phyloP scores from a whole-genome alignment of 2,113 vertebrate genomes.

The Cinclus mexicanus region DNA sequence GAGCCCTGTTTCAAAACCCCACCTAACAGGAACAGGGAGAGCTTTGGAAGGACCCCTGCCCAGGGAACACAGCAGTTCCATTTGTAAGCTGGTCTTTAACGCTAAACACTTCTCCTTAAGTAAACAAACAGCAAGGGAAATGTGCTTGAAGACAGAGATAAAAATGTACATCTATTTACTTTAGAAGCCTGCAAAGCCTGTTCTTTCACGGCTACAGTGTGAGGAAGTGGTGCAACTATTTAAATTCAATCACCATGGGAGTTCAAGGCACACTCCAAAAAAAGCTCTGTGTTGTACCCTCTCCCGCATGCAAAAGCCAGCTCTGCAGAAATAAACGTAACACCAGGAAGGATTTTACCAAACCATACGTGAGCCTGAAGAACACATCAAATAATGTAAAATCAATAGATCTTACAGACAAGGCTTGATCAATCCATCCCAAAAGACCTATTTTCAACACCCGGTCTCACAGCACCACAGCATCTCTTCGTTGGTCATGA shows the following conservation, averaged over 20 bases:
- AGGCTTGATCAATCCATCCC: not conserved
- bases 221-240: not conserved
- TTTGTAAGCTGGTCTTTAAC: not conserved
- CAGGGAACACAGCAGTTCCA: not conserved
- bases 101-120: not conserved
- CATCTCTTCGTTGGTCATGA: not conserved
- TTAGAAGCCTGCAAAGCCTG: not conserved
- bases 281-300: not conserved
- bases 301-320: not conserved
- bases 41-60: not conserved
- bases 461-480: not conserved
- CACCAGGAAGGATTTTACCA: not conserved
- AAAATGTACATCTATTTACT: not conserved
- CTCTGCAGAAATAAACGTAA: not conserved
- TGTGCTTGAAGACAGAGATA: not conserved
- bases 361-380: not conserved
- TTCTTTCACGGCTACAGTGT: not conserved
- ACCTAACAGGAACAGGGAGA: not conserved
- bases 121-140: not conserved
- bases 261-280: conserved; percentile 1
- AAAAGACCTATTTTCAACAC: not conserved
- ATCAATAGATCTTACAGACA: not conserved
- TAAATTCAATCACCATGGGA: conserved; percentile 25
- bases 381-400: not conserved
- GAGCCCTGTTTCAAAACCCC: not conserved